A percentile compares a stretch with the other conserved stretches of the same genome.
Conservation (phyloP, 2,113 vertebrate genomes). For the Sisor rabdophorus region DNA sequence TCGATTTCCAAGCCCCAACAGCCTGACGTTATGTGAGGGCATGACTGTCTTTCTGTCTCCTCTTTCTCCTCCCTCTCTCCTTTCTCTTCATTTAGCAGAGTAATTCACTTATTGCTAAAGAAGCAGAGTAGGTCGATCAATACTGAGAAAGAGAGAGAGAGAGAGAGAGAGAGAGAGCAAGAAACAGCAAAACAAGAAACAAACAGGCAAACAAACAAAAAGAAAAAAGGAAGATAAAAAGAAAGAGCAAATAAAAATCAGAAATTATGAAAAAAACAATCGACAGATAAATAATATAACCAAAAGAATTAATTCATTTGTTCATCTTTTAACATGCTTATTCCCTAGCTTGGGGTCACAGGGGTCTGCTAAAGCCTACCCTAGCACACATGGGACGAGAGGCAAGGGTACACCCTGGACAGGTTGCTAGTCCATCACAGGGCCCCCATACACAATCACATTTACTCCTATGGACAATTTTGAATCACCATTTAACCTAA, state of each 20-base stretch:
- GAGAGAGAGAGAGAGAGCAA: neutral
- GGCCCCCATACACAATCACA: too few relatives aligned
- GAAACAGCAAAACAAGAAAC: neutral
- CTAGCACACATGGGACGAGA: too few relatives aligned
- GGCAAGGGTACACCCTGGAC: too few relatives aligned
- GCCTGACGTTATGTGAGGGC: neutral
- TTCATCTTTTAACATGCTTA: too few relatives aligned
- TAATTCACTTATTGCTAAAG: conserved; percentile 28
- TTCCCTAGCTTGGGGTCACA: too few relatives aligned
- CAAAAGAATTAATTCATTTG: too few relatives aligned
- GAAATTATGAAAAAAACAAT: neutral
- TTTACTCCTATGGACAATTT: too few relatives aligned
- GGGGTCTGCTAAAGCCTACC: too few relatives aligned
- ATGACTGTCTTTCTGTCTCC: neutral
- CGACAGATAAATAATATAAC: neutral
- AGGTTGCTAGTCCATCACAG: too few relatives aligned
- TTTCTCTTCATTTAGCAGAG: neutral
- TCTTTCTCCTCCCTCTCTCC: neutral
- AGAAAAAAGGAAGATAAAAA: neutral
- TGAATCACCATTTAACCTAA: too few relatives aligned
- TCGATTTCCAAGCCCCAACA: conserved; percentile 5
- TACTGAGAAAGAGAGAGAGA: neutral
- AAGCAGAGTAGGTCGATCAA: conserved; percentile 1
- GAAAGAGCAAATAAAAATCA: neutral
- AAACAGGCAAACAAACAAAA: neutral